Evolutionary conservation across 2,797 vertebrate genomes (phyloP), one percentile per base, ranked within the genome.

Genomic region (Bradypodion ventrale): DNA sequence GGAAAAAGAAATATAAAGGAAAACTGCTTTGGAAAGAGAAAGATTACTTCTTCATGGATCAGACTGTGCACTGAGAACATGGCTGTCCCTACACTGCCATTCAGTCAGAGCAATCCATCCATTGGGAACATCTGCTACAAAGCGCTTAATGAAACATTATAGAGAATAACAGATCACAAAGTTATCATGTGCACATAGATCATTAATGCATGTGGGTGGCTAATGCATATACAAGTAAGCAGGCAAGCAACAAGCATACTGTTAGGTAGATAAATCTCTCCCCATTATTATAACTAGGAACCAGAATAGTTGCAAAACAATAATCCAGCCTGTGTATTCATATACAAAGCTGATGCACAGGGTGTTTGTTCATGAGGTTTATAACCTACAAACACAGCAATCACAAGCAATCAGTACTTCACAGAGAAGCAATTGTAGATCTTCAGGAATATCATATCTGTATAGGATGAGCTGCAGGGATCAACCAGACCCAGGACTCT

Each of bases 11-110:
- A 74, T 1, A 0, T 65, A 78, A 73, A 27, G 16, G 0, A 0
- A 77, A 80, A 13, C 27, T 1, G 3, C 70, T 80, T 81, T 85
- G 86, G 83, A 85, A 62, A 79, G 83, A 46, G 83, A 85, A 79
- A 8, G 75, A 90, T 87, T 88, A n/a, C 84, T 89, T 40, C 82
- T 87, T 90, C 89, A 92, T 87, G 83, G 87, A 85, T 29, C 85
- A 85, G 56, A 56, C 42, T 74, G 32, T 42, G 72, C 40, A 40
- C n/a, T 1, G 69, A 10, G 65, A 80, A 46, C 4, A 60, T 82
- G 80, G 32, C 62, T 68, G 27, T 46, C 85, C 84, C 87, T 85
- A 12, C 70, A 66, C 84, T 56, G 56, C 72, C 3, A 78, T 89
- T 85, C 85, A 73, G 70, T 83, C 86, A 72, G 66, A 79, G 81